phyloP scores from a whole-genome alignment of 1,140 invertebrate genomes.

The Penaeus japonicus region DNA sequence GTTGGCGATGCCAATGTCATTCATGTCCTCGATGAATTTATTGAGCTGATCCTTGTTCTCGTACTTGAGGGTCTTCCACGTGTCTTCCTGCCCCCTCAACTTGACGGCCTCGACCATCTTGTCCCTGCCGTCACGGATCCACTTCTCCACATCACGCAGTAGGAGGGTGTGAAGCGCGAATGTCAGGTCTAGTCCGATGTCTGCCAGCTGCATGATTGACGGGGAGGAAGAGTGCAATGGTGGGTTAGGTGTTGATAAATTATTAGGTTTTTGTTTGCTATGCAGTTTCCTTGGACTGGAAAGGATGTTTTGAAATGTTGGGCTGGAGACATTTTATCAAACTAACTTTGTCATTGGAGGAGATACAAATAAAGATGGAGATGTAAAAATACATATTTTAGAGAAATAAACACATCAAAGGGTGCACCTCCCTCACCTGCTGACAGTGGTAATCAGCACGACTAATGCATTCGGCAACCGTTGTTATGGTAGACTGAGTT shows the following conservation, averaged over 20 bases:
- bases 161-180: slow-evolving; percentile 82
- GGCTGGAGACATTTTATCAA: not conserved
- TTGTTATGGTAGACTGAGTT: slow-evolving; percentile 83
- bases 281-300: not conserved
- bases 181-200: slow-evolving; percentile 80
- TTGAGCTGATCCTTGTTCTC: slow-evolving; percentile 68
- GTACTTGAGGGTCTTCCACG: slow-evolving; percentile 76
- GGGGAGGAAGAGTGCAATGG: too few relatives aligned
- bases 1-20: slow-evolving; percentile 67
- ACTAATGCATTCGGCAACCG: slow-evolving; percentile 86
- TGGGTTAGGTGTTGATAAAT: not conserved
- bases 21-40: slow-evolving; percentile 70
- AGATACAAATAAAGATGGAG: too few relatives aligned
- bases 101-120: slow-evolving; percentile 80
- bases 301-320: too few relatives aligned
- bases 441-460: slow-evolving; percentile 79
- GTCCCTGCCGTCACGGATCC: slow-evolving; percentile 74
- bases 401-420: slow-evolving; percentile 34
- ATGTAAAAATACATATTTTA: not conserved
- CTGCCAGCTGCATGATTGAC: slow-evolving; percentile 67
- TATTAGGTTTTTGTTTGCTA: too few relatives aligned
- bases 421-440: slow-evolving; percentile 66
- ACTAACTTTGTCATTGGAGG: not conserved
- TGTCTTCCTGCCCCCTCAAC: slow-evolving; percentile 74
- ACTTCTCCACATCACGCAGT: slow-evolving; percentile 68